phyloP scores from a whole-genome alignment of 2,888 invertebrate species.

The Panzeria rudis region DNA sequence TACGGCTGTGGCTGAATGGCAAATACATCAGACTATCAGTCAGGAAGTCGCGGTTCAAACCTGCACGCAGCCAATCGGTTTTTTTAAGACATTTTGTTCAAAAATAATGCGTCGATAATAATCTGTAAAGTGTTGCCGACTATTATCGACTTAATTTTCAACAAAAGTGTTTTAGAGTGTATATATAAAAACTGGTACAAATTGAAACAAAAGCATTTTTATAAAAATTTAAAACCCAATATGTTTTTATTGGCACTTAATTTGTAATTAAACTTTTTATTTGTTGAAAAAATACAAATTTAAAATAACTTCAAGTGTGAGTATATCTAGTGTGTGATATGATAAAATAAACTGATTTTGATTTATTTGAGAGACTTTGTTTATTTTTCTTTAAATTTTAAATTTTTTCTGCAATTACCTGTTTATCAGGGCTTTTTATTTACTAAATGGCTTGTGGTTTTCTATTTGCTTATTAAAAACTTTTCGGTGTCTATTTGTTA shows the following conservation, averaged over 20 bases:
- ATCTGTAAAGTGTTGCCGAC: no score
- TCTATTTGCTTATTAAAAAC: neutral
- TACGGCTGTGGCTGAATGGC: no score
- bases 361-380: constrained; percentile 49
- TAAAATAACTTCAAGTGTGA: neutral
- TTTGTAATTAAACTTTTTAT: constrained; percentile 26
- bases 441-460: constrained; percentile 5
- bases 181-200: no score
- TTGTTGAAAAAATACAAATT: neutral
- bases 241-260: constrained; percentile 60
- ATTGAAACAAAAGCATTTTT: no score
- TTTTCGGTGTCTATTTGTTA: neutral
- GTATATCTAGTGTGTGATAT: neutral
- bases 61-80: no score
- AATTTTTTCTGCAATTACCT: neutral
- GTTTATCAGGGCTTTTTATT: neutral
- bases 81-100: no score
- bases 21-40: no score
- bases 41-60: no score
- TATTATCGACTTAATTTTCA: no score
- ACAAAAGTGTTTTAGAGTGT: no score
- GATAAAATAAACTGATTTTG: constrained; percentile 18
- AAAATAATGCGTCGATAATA: no score
- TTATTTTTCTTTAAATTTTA: constrained; percentile 2
- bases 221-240: no score